Evolutionary conservation across 2,797 vertebrate genomes (phyloP).

Genomic region (Sebastes miniatus): DNA sequence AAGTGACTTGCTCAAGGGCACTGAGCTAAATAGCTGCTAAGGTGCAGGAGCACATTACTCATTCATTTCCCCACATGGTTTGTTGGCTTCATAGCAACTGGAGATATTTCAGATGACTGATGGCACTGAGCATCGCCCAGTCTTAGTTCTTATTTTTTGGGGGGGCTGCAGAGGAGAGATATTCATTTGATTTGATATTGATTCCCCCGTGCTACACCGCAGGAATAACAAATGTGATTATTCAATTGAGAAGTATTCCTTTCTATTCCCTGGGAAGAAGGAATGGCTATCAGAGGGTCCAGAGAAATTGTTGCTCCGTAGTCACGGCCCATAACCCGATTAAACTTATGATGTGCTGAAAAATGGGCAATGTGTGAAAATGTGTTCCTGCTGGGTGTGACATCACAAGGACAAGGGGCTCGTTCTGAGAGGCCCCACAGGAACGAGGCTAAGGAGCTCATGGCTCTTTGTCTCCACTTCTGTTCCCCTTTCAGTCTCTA

Average conservation of each 20-base stretch:
- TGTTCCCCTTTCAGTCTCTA: constrained; percentile 31
- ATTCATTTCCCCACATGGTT: constrained; percentile 65
- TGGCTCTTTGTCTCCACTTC: constrained; percentile 47
- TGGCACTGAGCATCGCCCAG: constrained; percentile 28
- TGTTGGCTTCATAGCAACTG: constrained; percentile 48
- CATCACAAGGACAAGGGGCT: constrained; percentile 49
- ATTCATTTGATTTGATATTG: constrained; percentile 71
- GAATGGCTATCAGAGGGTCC: constrained; percentile 31
- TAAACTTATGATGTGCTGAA: constrained; percentile 48
- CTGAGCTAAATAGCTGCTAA: constrained; percentile 55
- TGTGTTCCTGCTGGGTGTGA: constrained; percentile 36
- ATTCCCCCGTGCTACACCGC: constrained; percentile 41
- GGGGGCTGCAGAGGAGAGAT: constrained; percentile 27
- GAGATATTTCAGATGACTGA: constrained; percentile 68
- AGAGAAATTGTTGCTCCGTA: constrained; percentile 26
- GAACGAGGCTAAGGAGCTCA: constrained; percentile 31
- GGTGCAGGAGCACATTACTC: constrained; percentile 50
- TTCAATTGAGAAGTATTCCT: constrained; percentile 53
- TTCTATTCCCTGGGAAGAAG: constrained; percentile 25
- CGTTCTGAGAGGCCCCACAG: constrained; percentile 24
- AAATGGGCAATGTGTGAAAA: constrained; percentile 38
- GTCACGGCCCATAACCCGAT: constrained; percentile 44
- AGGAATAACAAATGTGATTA: constrained; percentile 63
- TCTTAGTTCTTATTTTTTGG: constrained; percentile 15
- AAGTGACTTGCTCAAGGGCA: constrained; percentile 77